These are phyloP conservation scores for Xiphorhynchus erythropygius DNA, from an alignment of 2,797 vertebrate genomes.

Conservation along the genomic window DNA sequence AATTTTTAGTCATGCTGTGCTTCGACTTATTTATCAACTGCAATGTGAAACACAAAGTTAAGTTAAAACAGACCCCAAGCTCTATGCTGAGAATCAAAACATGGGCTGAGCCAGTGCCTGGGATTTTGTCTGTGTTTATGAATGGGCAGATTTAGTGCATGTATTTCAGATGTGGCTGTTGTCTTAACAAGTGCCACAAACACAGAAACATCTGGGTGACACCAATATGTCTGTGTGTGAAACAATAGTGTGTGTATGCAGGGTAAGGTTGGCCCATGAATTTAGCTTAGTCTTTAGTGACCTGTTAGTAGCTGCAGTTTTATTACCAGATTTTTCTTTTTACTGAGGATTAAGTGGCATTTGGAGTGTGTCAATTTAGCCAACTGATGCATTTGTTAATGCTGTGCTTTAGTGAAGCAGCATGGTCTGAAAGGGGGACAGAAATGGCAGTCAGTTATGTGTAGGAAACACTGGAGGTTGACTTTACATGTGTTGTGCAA, in stretches of 20 bases:
- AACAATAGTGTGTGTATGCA: neutral
- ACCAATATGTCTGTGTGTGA: neutral
- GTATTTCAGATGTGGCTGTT: neutral
- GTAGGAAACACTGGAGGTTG: neutral
- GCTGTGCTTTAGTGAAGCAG: neutral
- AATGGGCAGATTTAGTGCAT: neutral
- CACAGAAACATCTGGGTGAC: neutral
- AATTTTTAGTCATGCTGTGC: neutral
- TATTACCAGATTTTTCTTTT: neutral
- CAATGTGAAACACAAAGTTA: neutral
- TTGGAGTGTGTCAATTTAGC: constrained; percentile 13
- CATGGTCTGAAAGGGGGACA: neutral
- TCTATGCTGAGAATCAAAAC: neutral
- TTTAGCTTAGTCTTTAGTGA: neutral
- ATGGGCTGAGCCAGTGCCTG: neutral
- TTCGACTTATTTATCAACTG: neutral
- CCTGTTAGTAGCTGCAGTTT: neutral
- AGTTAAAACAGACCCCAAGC: neutral
- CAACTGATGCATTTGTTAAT: constrained; percentile 3
- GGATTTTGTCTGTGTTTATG: neutral
- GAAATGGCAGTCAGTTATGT: neutral
- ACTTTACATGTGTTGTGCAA: neutral
- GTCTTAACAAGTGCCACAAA: neutral
- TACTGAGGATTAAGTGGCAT: neutral
- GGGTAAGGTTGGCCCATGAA: neutral